phyloP scores from a whole-genome alignment of 1,140 invertebrate genomes.

The Zaprionus tsacasi region DNA sequence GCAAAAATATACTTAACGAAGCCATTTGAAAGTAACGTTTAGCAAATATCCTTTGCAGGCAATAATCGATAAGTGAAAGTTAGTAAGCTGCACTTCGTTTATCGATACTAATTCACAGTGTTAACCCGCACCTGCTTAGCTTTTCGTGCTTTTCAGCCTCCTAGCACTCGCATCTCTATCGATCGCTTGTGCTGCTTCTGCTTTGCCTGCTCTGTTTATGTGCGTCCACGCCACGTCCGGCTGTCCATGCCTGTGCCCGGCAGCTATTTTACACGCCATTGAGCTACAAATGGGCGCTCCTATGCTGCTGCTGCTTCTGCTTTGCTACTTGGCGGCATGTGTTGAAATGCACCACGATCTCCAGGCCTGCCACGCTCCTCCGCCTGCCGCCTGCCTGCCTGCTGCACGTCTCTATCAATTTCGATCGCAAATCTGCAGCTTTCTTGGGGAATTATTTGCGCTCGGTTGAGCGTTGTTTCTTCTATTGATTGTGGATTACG shows the following conservation, averaged over 20 bases:
- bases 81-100: background rate
- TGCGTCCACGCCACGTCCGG: slow-evolving; percentile 40
- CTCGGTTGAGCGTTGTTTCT: slow-evolving; percentile 55
- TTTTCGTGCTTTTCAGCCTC: background rate
- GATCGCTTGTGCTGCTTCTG: slow-evolving; percentile 33
- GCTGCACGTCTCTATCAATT: slow-evolving; percentile 54
- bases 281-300: slow-evolving; percentile 65
- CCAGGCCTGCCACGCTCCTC: background rate
- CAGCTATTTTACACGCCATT: slow-evolving; percentile 81
- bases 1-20: too few relatives aligned
- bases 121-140: background rate
- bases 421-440: slow-evolving; percentile 53
- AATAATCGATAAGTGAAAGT: background rate
- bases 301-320: slow-evolving; percentile 27
- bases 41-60: background rate
- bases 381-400: background rate
- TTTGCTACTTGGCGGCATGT: slow-evolving; percentile 51
- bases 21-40: background rate
- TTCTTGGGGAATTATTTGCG: slow-evolving; percentile 54
- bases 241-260: slow-evolving; percentile 47
- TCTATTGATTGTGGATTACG: slow-evolving; percentile 75
- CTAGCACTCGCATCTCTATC: slow-evolving; percentile 45
- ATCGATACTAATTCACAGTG: background rate
- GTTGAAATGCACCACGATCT: slow-evolving; percentile 37
- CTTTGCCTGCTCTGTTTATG: slow-evolving; percentile 18